Conservation (phyloP, 2,888 invertebrate species). For the Iselma pallidipennis region DNA sequence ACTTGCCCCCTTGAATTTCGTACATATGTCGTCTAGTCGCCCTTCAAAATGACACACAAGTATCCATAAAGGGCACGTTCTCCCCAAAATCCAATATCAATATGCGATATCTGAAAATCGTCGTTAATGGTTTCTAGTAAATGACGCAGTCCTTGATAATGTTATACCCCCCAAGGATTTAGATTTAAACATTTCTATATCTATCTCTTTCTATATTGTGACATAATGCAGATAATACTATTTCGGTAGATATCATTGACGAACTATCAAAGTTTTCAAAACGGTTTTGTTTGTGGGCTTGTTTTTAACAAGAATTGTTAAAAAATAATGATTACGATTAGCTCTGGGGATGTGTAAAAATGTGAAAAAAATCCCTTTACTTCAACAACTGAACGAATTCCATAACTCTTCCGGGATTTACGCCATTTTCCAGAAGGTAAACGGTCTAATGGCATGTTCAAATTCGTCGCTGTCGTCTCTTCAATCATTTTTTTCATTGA, state of each 20-base stretch:
- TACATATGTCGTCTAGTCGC: constrained; percentile 31
- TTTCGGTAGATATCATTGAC: background rate
- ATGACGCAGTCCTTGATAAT: constrained; percentile 26
- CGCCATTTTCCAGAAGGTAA: constrained; percentile 22
- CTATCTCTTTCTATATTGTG: background rate
- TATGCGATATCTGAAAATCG: constrained; percentile 32
- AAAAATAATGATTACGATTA: background rate
- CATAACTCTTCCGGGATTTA: constrained; percentile 22
- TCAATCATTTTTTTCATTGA: constrained; percentile 24
- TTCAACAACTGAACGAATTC: constrained; percentile 16
- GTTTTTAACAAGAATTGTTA: too few relatives aligned
- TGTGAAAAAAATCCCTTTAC: background rate
- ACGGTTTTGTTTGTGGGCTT: too few relatives aligned
- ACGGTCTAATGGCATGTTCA: constrained; percentile 25
- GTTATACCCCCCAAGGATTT: constrained; percentile 13
- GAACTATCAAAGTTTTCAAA: too few relatives aligned
- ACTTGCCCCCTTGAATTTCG: constrained; percentile 27
- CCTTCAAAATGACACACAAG: constrained; percentile 24
- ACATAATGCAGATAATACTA: too few relatives aligned
- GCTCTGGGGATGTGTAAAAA: background rate
- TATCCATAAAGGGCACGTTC: constrained; percentile 37
- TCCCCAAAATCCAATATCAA: constrained; percentile 36
- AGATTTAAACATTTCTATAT: constrained; percentile 14
- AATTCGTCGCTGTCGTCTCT: constrained; percentile 23
- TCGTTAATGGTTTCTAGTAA: constrained; percentile 33